Evolutionary conservation across 1,140 invertebrate species (phyloP), one percentile per base, ranked within the genome.

Genomic region (Drosophila guanche): DNA sequence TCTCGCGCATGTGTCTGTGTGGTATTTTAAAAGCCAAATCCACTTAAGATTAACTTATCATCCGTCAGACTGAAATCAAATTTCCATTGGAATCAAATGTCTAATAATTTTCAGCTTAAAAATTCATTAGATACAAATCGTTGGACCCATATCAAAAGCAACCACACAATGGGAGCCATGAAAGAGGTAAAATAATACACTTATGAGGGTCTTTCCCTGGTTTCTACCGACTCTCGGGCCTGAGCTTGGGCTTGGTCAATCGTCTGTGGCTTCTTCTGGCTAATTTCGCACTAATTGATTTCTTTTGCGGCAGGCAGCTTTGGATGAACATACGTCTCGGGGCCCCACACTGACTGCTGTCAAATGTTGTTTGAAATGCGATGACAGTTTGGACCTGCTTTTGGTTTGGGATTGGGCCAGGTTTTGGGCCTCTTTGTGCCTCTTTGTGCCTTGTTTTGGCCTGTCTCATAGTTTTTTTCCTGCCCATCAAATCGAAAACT

Each of bases 271-370:
- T 25, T 68, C 79, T 65, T 50, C 73, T 76, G 54, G 63, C 81
- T 86, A 86, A 86, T 86, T 86, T 86, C 66, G 77, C 74, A 86
- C 81, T 86, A 86, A 86, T 86, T 86, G 81, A 86, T 86, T 86
- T 86, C 60, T 86, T 74, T 77, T 80, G 12, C 69, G 41, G 37
- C 52, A 70, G 68, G 55, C 59, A 68, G 83, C 77, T 86, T 86
- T 88, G 88, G 88, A 88, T 86, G 74, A 78, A 65, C 78, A 76
- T 48, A 12, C 10, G 33, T 37, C 66, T 48, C 66, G 51, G 43
- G 10, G 63, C 66, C 22, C 60, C 54, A 53, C 54, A 47, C 37
- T 47, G 50, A 23, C 14, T 48, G 29, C 77, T 81, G 78, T 79
- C 83, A 83, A 78, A 86, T 75, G 83, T 67, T 68, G 88, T 71